Percentiles rank a stretch among this genome's conserved stretches.
phyloP scores from a whole-genome alignment of 1,140 invertebrate genomes.

The Anastatus disparis region DNA sequence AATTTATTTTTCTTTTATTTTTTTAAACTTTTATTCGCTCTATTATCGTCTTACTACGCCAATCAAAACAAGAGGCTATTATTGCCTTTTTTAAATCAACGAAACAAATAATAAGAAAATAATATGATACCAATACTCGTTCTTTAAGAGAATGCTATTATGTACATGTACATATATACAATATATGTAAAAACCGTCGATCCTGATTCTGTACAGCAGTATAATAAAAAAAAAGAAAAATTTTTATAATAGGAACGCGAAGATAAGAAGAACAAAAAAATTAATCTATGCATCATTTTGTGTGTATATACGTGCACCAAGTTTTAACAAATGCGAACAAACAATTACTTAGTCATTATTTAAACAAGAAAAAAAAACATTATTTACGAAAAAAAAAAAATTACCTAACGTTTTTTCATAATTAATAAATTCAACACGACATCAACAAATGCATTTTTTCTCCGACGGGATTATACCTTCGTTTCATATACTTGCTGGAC shows the following conservation, averaged over 20 bases:
- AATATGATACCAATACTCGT: constrained; percentile 11
- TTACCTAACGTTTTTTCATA: constrained; percentile 26
- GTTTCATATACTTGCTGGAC: background rate
- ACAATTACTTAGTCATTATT: constrained; percentile 48
- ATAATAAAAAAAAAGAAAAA: constrained; percentile 27
- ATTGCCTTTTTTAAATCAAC: background rate
- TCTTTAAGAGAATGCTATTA: constrained; percentile 26
- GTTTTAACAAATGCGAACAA: constrained; percentile 52
- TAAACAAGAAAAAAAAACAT: constrained; percentile 48
- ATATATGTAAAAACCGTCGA: constrained; percentile 35
- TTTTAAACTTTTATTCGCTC: background rate
- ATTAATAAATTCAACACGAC: constrained; percentile 47
- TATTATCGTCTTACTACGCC: background rate
- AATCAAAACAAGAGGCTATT: background rate
- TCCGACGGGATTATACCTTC: constrained; percentile 32
- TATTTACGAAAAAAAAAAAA: constrained; percentile 36
- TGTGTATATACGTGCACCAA: constrained; percentile 37
- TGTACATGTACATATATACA: constrained; percentile 42
- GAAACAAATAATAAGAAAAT: constrained; percentile 17
- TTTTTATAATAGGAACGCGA: constrained; percentile 29
- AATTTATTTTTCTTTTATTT: background rate
- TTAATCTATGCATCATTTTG: constrained; percentile 17
- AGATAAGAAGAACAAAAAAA: constrained; percentile 27
- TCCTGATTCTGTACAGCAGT: constrained; percentile 31
- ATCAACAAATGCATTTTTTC: constrained; percentile 49